Percentiles rank a stretch among this genome's conserved stretches.
Evolutionary conservation across 2,888 invertebrate species (phyloP).

Genomic region (Sylvicola fuscatus): DNA sequence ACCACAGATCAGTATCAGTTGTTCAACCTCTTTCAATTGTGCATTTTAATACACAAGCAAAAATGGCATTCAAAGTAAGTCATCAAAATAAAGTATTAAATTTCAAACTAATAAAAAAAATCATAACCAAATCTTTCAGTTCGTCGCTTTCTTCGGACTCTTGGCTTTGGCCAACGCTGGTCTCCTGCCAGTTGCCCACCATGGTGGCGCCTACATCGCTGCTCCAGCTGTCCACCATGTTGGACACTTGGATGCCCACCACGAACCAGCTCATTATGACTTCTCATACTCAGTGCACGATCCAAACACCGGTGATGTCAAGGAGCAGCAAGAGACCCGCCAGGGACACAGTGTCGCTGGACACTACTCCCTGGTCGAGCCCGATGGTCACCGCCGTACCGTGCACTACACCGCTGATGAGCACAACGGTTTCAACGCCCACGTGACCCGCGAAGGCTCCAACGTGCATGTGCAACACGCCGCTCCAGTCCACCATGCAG

Average conservation of each 20-base stretch:
- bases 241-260: constrained; percentile 7
- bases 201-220: not conserved
- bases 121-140: not conserved
- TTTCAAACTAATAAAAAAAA: not conserved
- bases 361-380: constrained; percentile 28
- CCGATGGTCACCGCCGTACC: constrained; percentile 29
- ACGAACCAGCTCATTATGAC: constrained; percentile 27
- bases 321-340: constrained; percentile 29
- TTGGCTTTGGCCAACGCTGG: not conserved
- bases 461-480: constrained; percentile 16
- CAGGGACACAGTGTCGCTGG: constrained; percentile 30
- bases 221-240: not conserved
- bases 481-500: constrained; percentile 1
- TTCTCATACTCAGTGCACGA: constrained; percentile 28
- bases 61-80: constrained; percentile 1
- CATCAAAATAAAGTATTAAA: not conserved
- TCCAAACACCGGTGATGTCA: constrained; percentile 30
- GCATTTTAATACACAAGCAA: too few relatives aligned
- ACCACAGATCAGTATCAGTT: too few relatives aligned
- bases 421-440: constrained; percentile 30
- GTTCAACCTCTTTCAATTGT: too few relatives aligned
- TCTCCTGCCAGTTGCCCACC: not conserved
- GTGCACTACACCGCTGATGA: constrained; percentile 32
- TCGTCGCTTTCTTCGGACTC: constrained; percentile 1
- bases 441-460: constrained; percentile 29